Conservation (phyloP, 2,888 invertebrate genomes). For the Gari tellinella region DNA sequence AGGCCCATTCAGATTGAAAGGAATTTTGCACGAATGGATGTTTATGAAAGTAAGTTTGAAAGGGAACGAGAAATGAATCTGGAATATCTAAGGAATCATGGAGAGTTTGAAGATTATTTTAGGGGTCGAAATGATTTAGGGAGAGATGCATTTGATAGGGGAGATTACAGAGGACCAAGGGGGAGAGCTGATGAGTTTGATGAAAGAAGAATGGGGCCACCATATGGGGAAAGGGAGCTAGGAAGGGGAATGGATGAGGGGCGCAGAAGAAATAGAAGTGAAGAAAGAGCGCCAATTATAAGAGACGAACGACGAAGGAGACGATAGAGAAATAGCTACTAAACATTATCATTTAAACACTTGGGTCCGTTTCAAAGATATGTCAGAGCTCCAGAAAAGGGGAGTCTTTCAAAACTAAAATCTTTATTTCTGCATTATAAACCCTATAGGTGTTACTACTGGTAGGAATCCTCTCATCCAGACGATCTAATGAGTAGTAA, state of each 20-base stretch:
- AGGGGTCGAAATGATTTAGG: conserved; percentile 27
- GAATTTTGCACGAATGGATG: conserved; percentile 41
- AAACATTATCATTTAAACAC: no score
- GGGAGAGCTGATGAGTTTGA: conserved; percentile 31
- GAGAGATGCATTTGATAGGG: conserved; percentile 25
- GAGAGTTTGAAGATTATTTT: conserved; percentile 49
- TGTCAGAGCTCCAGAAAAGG: no score
- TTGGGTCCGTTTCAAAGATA: no score
- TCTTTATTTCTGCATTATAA: no score
- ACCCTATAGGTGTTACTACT: no score
- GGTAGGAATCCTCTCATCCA: no score
- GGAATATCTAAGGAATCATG: conserved; percentile 32
- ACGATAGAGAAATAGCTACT: neutral
- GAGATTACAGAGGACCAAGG: conserved; percentile 7
- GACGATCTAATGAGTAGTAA: no score
- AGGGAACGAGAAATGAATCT: conserved; percentile 37
- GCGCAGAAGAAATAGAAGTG: conserved; percentile 35
- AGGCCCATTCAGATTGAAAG: conserved; percentile 33
- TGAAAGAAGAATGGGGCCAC: neutral
- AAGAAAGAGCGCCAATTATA: conserved; percentile 20
- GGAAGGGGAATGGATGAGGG: conserved; percentile 19
- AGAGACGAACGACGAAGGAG: conserved; percentile 32
- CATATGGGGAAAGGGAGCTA: conserved; percentile 17
- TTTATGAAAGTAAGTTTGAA: conserved; percentile 49
- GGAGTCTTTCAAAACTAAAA: no score